phyloP scores from a whole-genome alignment of 2,113 vertebrate species.

The Climacteris rufus region DNA sequence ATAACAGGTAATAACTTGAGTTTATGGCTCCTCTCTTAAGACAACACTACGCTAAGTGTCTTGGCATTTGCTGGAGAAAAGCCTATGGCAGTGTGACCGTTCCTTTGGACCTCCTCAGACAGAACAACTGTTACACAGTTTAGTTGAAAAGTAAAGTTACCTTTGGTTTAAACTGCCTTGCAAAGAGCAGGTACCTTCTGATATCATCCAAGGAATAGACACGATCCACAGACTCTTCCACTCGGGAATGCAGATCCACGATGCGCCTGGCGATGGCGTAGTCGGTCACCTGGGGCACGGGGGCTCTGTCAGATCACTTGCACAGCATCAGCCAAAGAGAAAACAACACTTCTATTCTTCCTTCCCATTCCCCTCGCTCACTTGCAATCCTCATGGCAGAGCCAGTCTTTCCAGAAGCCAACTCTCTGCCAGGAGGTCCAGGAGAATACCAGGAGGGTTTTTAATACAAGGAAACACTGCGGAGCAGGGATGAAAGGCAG shows the following conservation, averaged over 20 bases:
- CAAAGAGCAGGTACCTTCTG: conserved; percentile 93
- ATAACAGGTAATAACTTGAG: neutral
- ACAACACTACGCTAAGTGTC: neutral
- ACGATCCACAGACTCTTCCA: conserved; percentile 90
- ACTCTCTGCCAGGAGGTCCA: neutral
- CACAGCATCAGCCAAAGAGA: neutral
- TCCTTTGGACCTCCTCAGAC: neutral
- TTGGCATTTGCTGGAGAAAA: neutral
- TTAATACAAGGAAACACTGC: neutral
- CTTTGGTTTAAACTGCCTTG: conserved; percentile 97
- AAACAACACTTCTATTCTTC: neutral
- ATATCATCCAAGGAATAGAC: conserved; percentile 95
- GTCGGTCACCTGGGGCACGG: conserved; percentile 84
- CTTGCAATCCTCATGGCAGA: neutral
- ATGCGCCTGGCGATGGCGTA: conserved; percentile 97
- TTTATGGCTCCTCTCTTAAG: neutral
- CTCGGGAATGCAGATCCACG: conserved; percentile 92
- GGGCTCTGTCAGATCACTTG: neutral
- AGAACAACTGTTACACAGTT: neutral
- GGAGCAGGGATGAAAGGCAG: neutral
- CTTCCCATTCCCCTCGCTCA: neutral
- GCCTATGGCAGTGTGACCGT: neutral
- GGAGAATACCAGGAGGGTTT: neutral
- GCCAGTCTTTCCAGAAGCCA: neutral
- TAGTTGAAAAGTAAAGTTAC: conserved; percentile 60